Conservation (phyloP, 2,888 invertebrate species). For the Drosophila differens region DNA sequence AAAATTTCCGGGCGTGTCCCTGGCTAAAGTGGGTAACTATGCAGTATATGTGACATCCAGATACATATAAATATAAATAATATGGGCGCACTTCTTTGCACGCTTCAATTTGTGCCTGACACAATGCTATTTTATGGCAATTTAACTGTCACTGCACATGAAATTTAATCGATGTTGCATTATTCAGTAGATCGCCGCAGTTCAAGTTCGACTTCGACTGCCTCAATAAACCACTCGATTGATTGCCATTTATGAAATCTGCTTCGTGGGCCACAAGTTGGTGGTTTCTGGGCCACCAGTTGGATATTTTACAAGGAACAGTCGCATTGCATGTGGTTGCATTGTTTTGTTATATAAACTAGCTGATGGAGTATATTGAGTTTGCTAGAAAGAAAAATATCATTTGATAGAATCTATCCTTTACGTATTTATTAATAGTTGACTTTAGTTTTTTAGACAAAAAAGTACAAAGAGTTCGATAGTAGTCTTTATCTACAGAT, state of each 20-base stretch:
- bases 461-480: too few relatives aligned
- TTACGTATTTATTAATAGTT: background rate
- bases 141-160: conserved; percentile 54
- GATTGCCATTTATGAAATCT: conserved; percentile 49
- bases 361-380: background rate
- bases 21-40: background rate
- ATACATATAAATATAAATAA: conserved; percentile 31
- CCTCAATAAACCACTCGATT: conserved; percentile 41
- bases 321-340: conserved; percentile 43
- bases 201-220: conserved; percentile 5
- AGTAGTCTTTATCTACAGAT: too few relatives aligned
- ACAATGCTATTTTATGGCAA: conserved; percentile 67
- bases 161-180: conserved; percentile 31
- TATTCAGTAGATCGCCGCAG: conserved; percentile 28
- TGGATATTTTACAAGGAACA: conserved; percentile 18
- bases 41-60: conserved; percentile 17
- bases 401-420: background rate
- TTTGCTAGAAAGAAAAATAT: background rate
- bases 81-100: conserved; percentile 12
- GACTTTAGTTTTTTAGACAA: too few relatives aligned
- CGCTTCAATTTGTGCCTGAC: conserved; percentile 12
- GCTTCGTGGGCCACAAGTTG: conserved; percentile 15
- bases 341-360: conserved; percentile 25
- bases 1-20: conserved; percentile 25
- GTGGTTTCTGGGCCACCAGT: conserved; percentile 23